Evolutionary conservation across 2,888 invertebrate genomes (phyloP), one percentile per base, ranked within the genome.

Genomic region (Cryptophagus acutangulus): DNA sequence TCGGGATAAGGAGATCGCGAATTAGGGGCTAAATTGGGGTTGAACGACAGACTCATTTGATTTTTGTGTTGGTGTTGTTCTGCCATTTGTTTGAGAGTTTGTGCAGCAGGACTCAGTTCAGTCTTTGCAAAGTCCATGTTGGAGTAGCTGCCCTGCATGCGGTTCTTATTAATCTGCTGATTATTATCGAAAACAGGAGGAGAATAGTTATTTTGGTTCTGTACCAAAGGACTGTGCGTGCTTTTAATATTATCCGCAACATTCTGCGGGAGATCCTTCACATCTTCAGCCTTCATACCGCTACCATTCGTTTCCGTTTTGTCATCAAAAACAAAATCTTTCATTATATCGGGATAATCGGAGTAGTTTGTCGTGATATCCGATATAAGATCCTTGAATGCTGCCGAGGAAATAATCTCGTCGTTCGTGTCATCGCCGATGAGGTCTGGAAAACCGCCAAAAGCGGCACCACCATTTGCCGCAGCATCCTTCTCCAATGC

Each of bases 11-110:
- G 80, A 9, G 76, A 75, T 24, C 76, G 59, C 1, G 75, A 66
- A 43, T 66, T 69, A 36, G 66, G 62, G 35, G 58, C 63, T 38
- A 67, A 59, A 35, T 44, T 66, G 2, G 74, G 72, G 49, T 72
- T 74, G 52, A 74, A 75, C 1, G 71, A 66, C 20, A 81, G 72
- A 1, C 84, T 84, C 65, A 82, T 74, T 52, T 81, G 82, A 50
- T 77, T 81, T 65, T 86, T 85, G 70, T 89, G 90, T 71, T 93
- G 93, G 70, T 94, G 94, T 68, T 94, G 94, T 66, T 94, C 93
- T 25, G 94, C 94, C 93, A 94, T 93, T 62, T 94, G 93, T 66
- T 94, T 94, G 37, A 95, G 74, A 1, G 93, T 94, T 72, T 94
- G 92, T 34, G 94, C 93, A 1, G 95, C 95, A 15, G 93, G 88